A percentile compares a stretch with the other conserved stretches of the same genome.
Evolutionary conservation across 2,113 vertebrate genomes (phyloP).

Genomic region (Syngnathus scovelli): DNA sequence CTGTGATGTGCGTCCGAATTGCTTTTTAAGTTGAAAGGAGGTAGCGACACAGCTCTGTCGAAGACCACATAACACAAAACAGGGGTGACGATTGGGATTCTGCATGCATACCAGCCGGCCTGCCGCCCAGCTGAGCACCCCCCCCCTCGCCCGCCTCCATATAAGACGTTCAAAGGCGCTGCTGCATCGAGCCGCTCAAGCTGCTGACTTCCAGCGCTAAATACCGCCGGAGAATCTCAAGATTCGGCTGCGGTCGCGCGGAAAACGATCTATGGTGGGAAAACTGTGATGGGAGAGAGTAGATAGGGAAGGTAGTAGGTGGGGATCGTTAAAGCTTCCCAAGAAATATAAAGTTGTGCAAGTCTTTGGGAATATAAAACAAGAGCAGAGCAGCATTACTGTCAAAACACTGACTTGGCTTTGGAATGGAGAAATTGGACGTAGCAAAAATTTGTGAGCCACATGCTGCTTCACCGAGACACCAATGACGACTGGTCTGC

Average conservation of each 20-base stretch:
- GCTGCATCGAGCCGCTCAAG: constrained; percentile 47
- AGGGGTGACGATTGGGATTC: constrained; percentile 63
- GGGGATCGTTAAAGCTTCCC: constrained; percentile 9
- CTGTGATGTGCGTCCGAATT: constrained; percentile 24
- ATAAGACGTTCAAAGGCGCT: constrained; percentile 52
- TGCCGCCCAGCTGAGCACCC: constrained; percentile 36
- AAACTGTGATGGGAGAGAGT: constrained; percentile 26
- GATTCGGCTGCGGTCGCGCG: constrained; percentile 42
- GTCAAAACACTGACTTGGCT: neutral
- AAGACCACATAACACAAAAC: constrained; percentile 54
- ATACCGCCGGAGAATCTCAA: constrained; percentile 55
- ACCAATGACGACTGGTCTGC: neutral
- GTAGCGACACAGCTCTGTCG: constrained; percentile 25
- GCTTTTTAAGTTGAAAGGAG: constrained; percentile 25
- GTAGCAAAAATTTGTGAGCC: neutral
- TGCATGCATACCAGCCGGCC: constrained; percentile 57
- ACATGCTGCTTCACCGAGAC: neutral
- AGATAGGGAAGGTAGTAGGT: neutral
- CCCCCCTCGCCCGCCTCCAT: constrained; percentile 11
- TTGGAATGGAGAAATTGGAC: constrained; percentile 6
- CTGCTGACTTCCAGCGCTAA: constrained; percentile 50
- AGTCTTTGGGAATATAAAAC: constrained; percentile 28
- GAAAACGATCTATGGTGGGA: constrained; percentile 53
- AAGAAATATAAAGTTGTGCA: constrained; percentile 37
- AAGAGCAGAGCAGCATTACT: constrained; percentile 6